Evolutionary conservation across 2,797 vertebrate genomes (phyloP).

Genomic region (Limosa lapponica): DNA sequence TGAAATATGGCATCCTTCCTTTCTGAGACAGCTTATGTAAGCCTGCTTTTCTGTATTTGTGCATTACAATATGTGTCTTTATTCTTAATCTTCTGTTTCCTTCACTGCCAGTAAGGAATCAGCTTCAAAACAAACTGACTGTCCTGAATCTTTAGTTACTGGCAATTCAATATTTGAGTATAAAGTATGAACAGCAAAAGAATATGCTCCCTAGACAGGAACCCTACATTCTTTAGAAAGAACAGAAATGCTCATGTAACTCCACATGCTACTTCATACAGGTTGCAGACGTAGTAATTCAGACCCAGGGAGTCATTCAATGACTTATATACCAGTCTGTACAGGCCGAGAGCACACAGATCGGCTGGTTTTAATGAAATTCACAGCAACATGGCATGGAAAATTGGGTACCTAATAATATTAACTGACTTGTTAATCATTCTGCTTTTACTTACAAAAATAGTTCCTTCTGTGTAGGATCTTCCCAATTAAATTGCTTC

Average conservation of each 20-base stretch:
- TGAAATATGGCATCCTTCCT: neutral
- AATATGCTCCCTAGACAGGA: neutral
- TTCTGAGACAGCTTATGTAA: neutral
- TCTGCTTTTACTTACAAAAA: constrained; percentile 85
- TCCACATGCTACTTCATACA: neutral
- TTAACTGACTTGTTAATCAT: neutral
- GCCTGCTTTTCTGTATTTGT: neutral
- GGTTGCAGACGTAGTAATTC: neutral
- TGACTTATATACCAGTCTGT: neutral
- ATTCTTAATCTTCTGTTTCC: neutral
- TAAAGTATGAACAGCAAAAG: neutral
- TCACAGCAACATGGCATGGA: neutral
- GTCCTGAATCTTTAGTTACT: neutral
- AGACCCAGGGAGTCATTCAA: neutral
- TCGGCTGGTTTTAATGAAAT: neutral
- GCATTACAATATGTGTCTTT: neutral
- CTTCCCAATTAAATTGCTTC: constrained; percentile 90
- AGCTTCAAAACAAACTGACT: neutral
- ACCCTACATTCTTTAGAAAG: neutral
- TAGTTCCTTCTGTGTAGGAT: constrained; percentile 89
- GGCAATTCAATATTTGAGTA: neutral
- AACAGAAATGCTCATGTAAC: neutral
- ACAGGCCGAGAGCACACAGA: neutral
- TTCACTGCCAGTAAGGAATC: neutral
- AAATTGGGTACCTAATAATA: neutral